Conservation (phyloP, 2,113 vertebrate genomes). For the Crotalus tigris region DNA sequence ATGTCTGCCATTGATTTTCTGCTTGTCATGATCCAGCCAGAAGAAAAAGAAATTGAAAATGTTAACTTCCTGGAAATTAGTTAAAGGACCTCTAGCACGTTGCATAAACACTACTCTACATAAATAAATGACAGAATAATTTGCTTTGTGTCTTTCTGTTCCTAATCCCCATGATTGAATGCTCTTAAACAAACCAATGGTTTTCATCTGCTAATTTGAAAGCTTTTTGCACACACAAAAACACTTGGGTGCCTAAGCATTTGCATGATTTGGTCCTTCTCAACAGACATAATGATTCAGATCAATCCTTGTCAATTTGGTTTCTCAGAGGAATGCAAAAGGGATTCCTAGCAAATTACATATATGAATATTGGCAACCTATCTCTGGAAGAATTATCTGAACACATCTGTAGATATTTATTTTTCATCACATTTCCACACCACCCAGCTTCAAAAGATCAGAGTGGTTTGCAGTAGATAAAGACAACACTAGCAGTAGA, state of each 20-base stretch:
- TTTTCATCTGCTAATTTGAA: slow-evolving; percentile 33
- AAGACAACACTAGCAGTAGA: neutral
- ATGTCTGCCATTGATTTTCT: neutral
- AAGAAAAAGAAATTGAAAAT: neutral
- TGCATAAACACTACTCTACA: slow-evolving; percentile 6
- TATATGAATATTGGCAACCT: slow-evolving; percentile 28
- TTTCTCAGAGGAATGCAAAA: slow-evolving; percentile 22
- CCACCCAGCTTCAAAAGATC: slow-evolving; percentile 3
- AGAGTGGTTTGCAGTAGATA: neutral
- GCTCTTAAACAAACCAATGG: slow-evolving; percentile 15
- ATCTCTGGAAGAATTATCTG: slow-evolving; percentile 6
- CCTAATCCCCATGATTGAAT: slow-evolving; percentile 9
- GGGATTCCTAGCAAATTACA: slow-evolving; percentile 22
- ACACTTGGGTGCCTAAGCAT: slow-evolving; percentile 10
- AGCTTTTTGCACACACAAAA: slow-evolving; percentile 19
- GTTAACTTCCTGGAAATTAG: neutral
- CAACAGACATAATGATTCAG: slow-evolving; percentile 25
- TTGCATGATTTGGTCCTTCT: slow-evolving; percentile 26
- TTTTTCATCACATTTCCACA: slow-evolving; percentile 6
- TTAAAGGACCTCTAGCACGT: neutral
- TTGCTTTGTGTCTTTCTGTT: slow-evolving; percentile 9
- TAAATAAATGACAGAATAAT: slow-evolving; percentile 16
- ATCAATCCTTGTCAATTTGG: slow-evolving; percentile 36
- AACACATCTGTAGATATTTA: slow-evolving; percentile 27
- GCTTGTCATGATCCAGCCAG: neutral